Evolutionary conservation across 1,140 invertebrate species (phyloP).

Genomic region (Magallana ariakensis): DNA sequence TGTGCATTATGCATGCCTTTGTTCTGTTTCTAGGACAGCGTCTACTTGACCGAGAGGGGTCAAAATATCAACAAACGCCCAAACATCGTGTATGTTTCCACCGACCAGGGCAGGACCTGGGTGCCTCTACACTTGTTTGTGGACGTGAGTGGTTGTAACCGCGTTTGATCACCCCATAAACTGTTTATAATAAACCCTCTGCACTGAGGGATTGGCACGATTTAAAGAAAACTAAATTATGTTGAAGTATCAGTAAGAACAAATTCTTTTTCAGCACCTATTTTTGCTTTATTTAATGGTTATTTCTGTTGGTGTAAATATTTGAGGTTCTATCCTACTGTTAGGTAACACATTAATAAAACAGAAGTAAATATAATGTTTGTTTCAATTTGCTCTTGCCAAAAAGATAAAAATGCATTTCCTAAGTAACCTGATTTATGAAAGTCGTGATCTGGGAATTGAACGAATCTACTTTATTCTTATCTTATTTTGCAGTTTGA

Average conservation of each 20-base stretch:
- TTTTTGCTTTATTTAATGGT: background rate
- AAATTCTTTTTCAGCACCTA: background rate
- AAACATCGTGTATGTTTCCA: conserved; percentile 78
- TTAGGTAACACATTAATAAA: conserved; percentile 12
- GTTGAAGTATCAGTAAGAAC: background rate
- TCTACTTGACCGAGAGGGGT: conserved; percentile 76
- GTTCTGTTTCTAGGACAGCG: conserved; percentile 64
- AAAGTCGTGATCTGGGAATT: background rate
- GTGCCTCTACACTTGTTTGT: conserved; percentile 78
- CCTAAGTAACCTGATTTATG: background rate
- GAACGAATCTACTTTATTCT: background rate
- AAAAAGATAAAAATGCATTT: background rate
- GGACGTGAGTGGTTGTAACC: conserved; percentile 68
- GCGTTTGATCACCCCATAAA: background rate
- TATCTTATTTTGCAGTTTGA: conserved; percentile 63
- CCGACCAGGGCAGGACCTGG: conserved; percentile 74
- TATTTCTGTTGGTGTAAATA: conserved; percentile 12
- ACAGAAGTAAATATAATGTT: conserved; percentile 3
- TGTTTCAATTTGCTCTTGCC: background rate
- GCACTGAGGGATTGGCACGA: background rate
- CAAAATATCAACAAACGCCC: conserved; percentile 77
- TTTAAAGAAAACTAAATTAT: background rate
- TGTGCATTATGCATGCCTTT: background rate
- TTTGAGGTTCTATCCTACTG: conserved; percentile 24
- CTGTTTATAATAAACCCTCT: conserved; percentile 4